phyloP scores from a whole-genome alignment of 1,140 invertebrate species.

The Drepana arcuata region DNA sequence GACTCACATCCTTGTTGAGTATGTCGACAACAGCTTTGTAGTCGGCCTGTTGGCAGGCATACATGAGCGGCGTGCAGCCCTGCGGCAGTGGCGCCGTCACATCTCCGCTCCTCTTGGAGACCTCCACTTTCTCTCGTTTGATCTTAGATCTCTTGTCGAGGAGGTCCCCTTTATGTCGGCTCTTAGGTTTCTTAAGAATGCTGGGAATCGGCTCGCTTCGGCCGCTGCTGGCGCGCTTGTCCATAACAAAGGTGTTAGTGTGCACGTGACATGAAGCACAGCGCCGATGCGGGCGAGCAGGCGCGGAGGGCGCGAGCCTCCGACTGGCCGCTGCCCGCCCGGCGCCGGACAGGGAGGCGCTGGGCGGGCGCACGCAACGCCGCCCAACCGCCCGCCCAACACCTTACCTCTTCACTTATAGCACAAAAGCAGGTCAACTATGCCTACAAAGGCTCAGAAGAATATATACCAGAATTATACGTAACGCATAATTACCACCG shows the following conservation, averaged over 20 bases:
- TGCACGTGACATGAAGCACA: slow-evolving; percentile 25
- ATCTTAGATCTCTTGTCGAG: slow-evolving; percentile 60
- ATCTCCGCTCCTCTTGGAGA: slow-evolving; percentile 37
- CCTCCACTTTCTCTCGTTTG: slow-evolving; percentile 44
- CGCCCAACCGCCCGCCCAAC: slow-evolving; percentile 28
- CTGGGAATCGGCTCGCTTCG: slow-evolving; percentile 57
- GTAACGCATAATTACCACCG: no score
- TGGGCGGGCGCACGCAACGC: slow-evolving; percentile 43
- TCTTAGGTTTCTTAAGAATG: slow-evolving; percentile 58
- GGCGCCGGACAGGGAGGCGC: no score
- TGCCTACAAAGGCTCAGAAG: slow-evolving; percentile 14
- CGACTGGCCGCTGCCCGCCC: slow-evolving; percentile 41
- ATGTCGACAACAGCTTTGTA: slow-evolving; percentile 63
- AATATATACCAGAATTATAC: no score
- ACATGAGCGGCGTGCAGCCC: slow-evolving; percentile 86
- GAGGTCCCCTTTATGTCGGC: slow-evolving; percentile 39
- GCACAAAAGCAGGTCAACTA: slow-evolving; percentile 53
- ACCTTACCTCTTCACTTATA: slow-evolving; percentile 39
- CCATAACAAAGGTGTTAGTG: slow-evolving; percentile 51
- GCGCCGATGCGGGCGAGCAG: slow-evolving; percentile 41
- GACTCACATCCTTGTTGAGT: slow-evolving; percentile 68
- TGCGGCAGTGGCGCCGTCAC: slow-evolving; percentile 61
- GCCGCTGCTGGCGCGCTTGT: slow-evolving; percentile 45
- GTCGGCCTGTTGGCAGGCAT: slow-evolving; percentile 86
- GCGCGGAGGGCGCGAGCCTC: slow-evolving; percentile 54